Evolutionary conservation across 2,888 invertebrate genomes (phyloP).

Genomic region (Chloroclystis v-ata): DNA sequence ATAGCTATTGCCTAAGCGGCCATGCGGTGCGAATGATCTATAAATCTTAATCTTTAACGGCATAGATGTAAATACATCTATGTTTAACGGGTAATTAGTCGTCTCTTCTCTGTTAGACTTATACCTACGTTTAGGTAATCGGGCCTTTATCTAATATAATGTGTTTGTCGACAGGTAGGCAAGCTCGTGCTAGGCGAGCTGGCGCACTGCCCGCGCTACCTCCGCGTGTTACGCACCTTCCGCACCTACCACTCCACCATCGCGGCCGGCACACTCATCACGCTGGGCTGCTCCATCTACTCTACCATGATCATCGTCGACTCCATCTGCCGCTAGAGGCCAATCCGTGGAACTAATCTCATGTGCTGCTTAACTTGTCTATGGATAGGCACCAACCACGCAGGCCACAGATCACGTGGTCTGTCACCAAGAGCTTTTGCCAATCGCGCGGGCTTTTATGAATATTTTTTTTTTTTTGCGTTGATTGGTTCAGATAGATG

Average conservation of each 20-base stretch:
- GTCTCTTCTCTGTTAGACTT: no score
- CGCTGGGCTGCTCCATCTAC: conserved; percentile 67
- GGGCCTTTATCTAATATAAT: not conserved
- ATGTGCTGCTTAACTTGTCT: not conserved
- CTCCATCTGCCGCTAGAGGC: conserved; percentile 57
- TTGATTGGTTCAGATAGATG: not conserved
- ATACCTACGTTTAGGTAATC: no score
- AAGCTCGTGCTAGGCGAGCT: conserved; percentile 83
- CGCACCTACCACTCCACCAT: conserved; percentile 86
- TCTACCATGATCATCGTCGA: conserved; percentile 70
- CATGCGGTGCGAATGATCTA: no score
- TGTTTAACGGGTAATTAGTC: no score
- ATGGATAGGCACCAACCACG: not conserved
- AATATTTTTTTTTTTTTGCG: no score
- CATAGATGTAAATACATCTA: no score
- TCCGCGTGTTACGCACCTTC: conserved; percentile 85
- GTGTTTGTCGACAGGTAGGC: conserved; percentile 76
- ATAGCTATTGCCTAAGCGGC: no score
- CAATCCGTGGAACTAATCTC: conserved; percentile 4
- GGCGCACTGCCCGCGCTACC: conserved; percentile 87
- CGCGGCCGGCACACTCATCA: conserved; percentile 87
- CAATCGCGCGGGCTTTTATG: not conserved
- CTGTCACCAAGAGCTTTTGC: not conserved
- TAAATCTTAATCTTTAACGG: no score
- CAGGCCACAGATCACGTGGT: not conserved